Conservation (phyloP, 2,888 invertebrate genomes). For the Tetropium fuscum region DNA sequence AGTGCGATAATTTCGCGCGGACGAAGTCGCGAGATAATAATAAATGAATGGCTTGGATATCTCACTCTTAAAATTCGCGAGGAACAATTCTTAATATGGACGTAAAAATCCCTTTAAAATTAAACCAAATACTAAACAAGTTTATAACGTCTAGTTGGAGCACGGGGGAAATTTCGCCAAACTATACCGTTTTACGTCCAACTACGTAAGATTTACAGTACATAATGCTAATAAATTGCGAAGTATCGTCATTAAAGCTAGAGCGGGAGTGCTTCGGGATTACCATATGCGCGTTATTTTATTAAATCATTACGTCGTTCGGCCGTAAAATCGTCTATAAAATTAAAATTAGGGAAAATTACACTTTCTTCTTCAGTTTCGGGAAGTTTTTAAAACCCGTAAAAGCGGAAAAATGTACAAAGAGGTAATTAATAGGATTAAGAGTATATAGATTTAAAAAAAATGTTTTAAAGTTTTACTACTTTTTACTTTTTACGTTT, state of each 20-base stretch:
- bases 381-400: too few species aligned
- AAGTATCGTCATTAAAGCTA: constrained; percentile 32
- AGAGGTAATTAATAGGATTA: too few species aligned
- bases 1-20: too few species aligned
- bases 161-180: constrained; percentile 7
- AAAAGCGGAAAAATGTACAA: too few species aligned
- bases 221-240: constrained; percentile 21
- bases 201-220: constrained; percentile 22
- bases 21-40: too few species aligned
- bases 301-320: constrained; percentile 22
- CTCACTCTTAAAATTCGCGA: too few species aligned
- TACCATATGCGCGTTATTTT: constrained; percentile 23
- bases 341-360: neutral
- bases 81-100: too few species aligned
- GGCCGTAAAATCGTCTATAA: neutral
- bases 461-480: too few species aligned
- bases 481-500: too few species aligned
- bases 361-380: too few species aligned
- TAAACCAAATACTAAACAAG: neutral
- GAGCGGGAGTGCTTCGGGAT: constrained; percentile 28
- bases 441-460: too few species aligned
- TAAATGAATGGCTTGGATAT: too few species aligned
- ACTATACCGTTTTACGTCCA: constrained; percentile 11
- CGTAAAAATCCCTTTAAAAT: neutral
- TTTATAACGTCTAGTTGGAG: constrained; percentile 6